Base-by-base conservation (phyloP, 2,113 vertebrate genomes). In the Furnarius figulus region DNA sequence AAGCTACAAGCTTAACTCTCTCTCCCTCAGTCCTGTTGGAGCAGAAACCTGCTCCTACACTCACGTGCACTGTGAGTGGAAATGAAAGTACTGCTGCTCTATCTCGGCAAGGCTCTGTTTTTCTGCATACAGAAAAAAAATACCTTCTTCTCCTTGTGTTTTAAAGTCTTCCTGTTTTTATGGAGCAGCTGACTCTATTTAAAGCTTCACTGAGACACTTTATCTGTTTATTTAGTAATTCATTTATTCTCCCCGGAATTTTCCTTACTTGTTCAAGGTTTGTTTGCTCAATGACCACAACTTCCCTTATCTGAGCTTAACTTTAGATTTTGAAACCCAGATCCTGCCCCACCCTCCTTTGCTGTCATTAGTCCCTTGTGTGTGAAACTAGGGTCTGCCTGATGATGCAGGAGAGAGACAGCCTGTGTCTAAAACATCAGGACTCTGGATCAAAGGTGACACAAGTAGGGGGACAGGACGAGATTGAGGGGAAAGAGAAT, bases 91-190 rank as follows among this genome's bases (percentile, higher is more conserved):
- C 39, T 16, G 8, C 74, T 7, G 18, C 49, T 42, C 37, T n/a
- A 62, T 12, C 79, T 77, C 31, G 2, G 62, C 63, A 33, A 89
- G 50, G 35, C 47, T 59, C 11, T 31, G 19, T 35, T 25, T 59
- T 39, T 52, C 63, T 40, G 18, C 12, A 2, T 20, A 19, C 5
- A 0, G 22, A 52, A 88, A 80, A 92, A 95, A 75, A 93, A 71
- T 40, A 5, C 27, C 30, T 71, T 67, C 83, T 93, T 95, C 92
- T 90, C 42, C 46, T 70, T 23, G 1, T 65, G 50, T 74, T 77
- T 91, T 91, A 80, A 84, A 77, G 61, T 53, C 44, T 93, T 96
- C 95, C 79, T 90, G 92, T 61, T 84, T 88, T 88, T 73, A 39
- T 42, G 33, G 52, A 88, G 25, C 35, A 90, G 68, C 72, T 90